phyloP scores from a whole-genome alignment of 2,888 invertebrate genomes.

The Pecten maximus region DNA sequence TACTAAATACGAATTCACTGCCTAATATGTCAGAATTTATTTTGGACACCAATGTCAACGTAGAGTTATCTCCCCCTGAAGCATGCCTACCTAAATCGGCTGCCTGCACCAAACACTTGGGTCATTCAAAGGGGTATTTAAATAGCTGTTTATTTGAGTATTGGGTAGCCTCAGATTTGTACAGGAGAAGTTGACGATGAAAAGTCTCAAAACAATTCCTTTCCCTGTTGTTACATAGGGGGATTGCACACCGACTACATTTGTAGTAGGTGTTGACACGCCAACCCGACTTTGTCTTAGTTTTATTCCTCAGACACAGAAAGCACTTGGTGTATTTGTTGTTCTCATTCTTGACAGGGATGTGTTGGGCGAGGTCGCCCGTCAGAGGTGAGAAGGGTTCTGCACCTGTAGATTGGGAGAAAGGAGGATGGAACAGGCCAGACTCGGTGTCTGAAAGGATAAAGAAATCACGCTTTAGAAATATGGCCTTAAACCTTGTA shows the following conservation, averaged over 20 bases:
- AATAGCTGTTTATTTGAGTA: neutral
- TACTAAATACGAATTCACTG: neutral
- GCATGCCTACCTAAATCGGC: neutral
- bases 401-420: conserved; percentile 18
- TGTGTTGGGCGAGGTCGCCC: conserved; percentile 40
- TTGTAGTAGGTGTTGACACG: conserved; percentile 49
- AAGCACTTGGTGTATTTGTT: conserved; percentile 48
- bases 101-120: neutral
- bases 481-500: neutral
- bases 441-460: neutral
- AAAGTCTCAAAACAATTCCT: conserved; percentile 49
- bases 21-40: neutral
- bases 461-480: conserved; percentile 11
- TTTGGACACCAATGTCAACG: neutral
- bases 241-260: conserved; percentile 47
- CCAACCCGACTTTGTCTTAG: conserved; percentile 49
- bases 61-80: neutral
- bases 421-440: conserved; percentile 35
- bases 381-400: neutral
- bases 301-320: conserved; percentile 43
- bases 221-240: conserved; percentile 46
- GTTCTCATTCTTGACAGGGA: conserved; percentile 49
- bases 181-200: conserved; percentile 29
- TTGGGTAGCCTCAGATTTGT: neutral
- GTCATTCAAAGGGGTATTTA: neutral